phyloP scores from a whole-genome alignment of 1,140 invertebrate genomes.

The Neodiprion pinetum region DNA sequence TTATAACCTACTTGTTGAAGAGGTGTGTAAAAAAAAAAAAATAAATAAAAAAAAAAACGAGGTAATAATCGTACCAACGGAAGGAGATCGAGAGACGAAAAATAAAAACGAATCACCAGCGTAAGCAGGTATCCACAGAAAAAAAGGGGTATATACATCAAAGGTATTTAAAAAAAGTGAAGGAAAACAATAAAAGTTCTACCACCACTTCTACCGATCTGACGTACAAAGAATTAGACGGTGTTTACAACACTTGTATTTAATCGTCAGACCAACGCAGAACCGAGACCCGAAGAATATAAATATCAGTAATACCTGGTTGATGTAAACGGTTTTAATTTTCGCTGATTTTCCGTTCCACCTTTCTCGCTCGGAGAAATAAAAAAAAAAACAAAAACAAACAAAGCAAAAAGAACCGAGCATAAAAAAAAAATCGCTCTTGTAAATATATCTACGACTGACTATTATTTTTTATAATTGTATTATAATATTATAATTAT shows the following conservation, averaged over 20 bases:
- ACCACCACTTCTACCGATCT: background rate
- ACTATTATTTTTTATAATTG: constrained; percentile 59
- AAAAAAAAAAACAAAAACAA: too few relatives aligned
- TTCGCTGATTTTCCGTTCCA: too few relatives aligned
- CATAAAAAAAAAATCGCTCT: constrained; percentile 15
- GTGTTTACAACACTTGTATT: constrained; percentile 40
- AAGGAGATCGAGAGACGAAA: constrained; percentile 18
- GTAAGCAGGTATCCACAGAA: background rate
- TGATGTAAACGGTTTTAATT: constrained; percentile 43
- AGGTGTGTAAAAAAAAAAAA: background rate
- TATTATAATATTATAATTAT: too few relatives aligned
- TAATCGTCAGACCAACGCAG: constrained; percentile 50
- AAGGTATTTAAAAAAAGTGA: too few relatives aligned
- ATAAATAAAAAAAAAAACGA: constrained; percentile 25
- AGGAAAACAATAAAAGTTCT: too few relatives aligned
- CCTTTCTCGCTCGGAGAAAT: too few relatives aligned
- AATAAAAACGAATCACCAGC: background rate
- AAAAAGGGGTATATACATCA: too few relatives aligned
- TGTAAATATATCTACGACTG: constrained; percentile 59
- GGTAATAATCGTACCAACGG: background rate
- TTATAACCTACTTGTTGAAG: constrained; percentile 10
- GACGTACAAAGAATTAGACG: too few relatives aligned
- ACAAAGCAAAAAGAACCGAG: too few relatives aligned
- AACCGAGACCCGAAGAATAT: constrained; percentile 32
- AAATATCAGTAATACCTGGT: constrained; percentile 49